phyloP scores from a whole-genome alignment of 2,797 vertebrate genomes.

The Melanotaenia parkinsoni region DNA sequence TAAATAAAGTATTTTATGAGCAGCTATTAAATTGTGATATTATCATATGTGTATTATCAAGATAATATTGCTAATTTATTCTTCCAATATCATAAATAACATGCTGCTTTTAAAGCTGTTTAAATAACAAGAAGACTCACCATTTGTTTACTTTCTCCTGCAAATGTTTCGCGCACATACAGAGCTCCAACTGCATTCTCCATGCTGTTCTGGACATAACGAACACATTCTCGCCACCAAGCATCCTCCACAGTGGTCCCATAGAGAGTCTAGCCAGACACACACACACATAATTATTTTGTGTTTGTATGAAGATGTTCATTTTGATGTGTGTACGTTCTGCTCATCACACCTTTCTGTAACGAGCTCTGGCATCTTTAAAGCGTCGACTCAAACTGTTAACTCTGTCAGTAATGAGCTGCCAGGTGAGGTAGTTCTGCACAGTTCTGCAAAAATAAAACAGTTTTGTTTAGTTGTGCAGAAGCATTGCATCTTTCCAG shows the following conservation, averaged over 20 bases:
- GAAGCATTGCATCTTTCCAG: neutral
- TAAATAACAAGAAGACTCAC: slow-evolving; percentile 72
- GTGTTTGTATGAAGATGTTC: neutral
- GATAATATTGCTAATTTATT: neutral
- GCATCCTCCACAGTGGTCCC: slow-evolving; percentile 93
- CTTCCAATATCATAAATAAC: neutral
- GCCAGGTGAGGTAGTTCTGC: slow-evolving; percentile 97
- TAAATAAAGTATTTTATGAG: neutral
- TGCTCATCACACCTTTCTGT: slow-evolving; percentile 87
- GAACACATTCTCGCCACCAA: slow-evolving; percentile 94
- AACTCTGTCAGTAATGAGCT: slow-evolving; percentile 89
- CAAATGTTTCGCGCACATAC: slow-evolving; percentile 92
- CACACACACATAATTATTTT: slow-evolving; percentile 18
- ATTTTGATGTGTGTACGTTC: neutral
- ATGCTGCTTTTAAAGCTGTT: neutral
- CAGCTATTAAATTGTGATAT: neutral
- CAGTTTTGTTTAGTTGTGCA: neutral
- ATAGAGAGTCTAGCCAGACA: slow-evolving; percentile 85
- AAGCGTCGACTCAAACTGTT: slow-evolving; percentile 92
- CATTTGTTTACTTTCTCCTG: slow-evolving; percentile 93
- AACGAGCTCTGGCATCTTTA: slow-evolving; percentile 90
- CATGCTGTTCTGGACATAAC: slow-evolving; percentile 96
- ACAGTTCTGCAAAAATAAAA: slow-evolving; percentile 84
- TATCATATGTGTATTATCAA: neutral
- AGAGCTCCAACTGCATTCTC: slow-evolving; percentile 94